A percentile compares a stretch with the other conserved stretches of the same genome.
Evolutionary conservation across 1,140 invertebrate species (phyloP).

Genomic region (Philotrypesis tridentata): DNA sequence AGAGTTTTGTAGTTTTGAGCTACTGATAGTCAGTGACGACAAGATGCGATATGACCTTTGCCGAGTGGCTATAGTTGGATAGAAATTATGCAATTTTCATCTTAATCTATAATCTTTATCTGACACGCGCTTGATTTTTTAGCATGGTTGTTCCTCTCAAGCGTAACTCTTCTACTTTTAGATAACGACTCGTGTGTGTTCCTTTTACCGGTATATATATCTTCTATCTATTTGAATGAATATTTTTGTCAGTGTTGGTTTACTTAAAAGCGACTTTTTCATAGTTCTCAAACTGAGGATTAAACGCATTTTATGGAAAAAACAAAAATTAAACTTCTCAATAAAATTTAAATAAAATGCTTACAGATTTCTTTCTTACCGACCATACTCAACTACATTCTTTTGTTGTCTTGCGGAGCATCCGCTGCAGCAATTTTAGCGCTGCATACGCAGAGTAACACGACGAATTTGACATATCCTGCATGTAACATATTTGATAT

Average conservation of each 20-base stretch:
- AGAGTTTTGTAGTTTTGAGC: not conserved
- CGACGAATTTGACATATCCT: not conserved
- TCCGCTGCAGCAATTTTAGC: not conserved
- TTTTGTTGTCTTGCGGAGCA: not conserved
- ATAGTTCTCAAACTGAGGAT: too few relatives aligned
- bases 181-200: too few relatives aligned
- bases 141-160: not conserved
- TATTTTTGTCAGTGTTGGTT: too few relatives aligned
- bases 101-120: too few relatives aligned
- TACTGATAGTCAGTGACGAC: too few relatives aligned
- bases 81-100: not conserved
- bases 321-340: not conserved
- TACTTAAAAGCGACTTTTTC: too few relatives aligned
- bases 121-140: too few relatives aligned
- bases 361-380: not conserved
- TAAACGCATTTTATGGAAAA: not conserved
- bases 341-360: not conserved
- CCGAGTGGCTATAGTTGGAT: not conserved
- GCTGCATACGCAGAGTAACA: not conserved
- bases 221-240: too few relatives aligned
- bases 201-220: too few relatives aligned
- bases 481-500: not conserved
- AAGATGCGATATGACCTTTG: not conserved
- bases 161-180: too few relatives aligned
- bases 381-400: not conserved